phyloP scores from a whole-genome alignment of 2,888 invertebrate genomes.

The Phortica okadai region DNA sequence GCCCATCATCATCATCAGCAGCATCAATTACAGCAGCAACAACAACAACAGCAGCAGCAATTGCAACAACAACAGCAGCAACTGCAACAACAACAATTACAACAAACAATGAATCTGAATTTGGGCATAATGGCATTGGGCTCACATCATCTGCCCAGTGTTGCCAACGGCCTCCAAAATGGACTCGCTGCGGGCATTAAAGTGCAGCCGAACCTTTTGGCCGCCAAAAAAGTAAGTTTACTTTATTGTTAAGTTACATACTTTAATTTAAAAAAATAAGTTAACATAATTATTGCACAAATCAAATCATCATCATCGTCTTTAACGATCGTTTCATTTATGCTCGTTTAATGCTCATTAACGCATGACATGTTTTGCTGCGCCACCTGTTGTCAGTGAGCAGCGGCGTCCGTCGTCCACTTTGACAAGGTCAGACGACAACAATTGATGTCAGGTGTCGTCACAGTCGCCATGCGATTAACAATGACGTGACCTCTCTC shows the following conservation, averaged over 20 bases:
- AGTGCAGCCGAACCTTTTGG: constrained; percentile 12
- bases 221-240: constrained; percentile 13
- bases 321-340: not conserved
- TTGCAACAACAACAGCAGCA: constrained; percentile 13
- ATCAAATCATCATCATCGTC: not conserved
- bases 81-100: constrained; percentile 17
- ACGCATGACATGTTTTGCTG: not conserved
- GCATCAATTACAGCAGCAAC: constrained; percentile 10
- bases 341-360: not conserved
- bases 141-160: constrained; percentile 9
- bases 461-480: not conserved
- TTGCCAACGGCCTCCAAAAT: not conserved
- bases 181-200: constrained; percentile 11
- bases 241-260: not conserved
- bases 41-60: constrained; percentile 15
- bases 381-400: constrained; percentile 11
- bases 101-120: constrained; percentile 29
- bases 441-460: constrained; percentile 16
- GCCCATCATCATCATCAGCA: constrained; percentile 8
- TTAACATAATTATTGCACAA: not conserved
- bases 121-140: constrained; percentile 28
- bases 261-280: too few relatives aligned
- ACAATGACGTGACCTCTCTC: constrained; percentile 20
- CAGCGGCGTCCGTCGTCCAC: not conserved
- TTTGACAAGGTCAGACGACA: constrained; percentile 1